These are phyloP conservation scores for Hydropsyche tenuis DNA, from an alignment of 1,140 invertebrate species.

Conservation along the genomic window DNA sequence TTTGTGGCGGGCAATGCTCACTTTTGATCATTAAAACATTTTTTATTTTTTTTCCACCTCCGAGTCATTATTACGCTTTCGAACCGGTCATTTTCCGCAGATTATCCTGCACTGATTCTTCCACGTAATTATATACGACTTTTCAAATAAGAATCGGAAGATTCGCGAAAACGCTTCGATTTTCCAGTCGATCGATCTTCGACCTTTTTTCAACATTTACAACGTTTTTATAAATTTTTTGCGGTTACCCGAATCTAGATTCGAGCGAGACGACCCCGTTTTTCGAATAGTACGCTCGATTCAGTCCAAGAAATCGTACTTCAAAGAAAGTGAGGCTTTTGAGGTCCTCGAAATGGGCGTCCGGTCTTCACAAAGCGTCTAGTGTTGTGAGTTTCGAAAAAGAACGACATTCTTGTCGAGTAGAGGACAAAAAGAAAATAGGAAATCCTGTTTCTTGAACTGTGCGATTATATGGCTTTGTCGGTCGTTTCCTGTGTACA, in stretches of 20 bases:
- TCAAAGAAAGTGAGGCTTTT: neutral
- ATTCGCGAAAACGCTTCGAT: too few relatives aligned
- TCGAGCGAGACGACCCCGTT: slow-evolving; percentile 13
- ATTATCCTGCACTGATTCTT: too few relatives aligned
- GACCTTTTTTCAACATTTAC: neutral
- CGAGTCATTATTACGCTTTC: too few relatives aligned
- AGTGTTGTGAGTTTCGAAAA: neutral
- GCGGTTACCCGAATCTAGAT: neutral
- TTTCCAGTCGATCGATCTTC: neutral
- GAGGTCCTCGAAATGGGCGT: neutral
- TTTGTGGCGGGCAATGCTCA: too few relatives aligned
- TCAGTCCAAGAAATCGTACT: neutral
- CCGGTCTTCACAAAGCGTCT: neutral
- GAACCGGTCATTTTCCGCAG: too few relatives aligned
- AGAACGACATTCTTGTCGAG: neutral
- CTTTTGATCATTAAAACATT: too few relatives aligned
- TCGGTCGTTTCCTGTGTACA: too few relatives aligned
- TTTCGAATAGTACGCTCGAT: neutral
- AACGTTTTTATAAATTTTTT: slow-evolving; percentile 2
- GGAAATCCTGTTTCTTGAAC: neutral
- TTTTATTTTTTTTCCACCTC: too few relatives aligned
- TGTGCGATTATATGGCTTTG: neutral
- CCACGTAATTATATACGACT: too few relatives aligned
- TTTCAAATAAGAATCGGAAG: too few relatives aligned
- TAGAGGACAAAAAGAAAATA: neutral